phyloP scores from a whole-genome alignment of 2,797 vertebrate species.

The Etheostoma nigrum region DNA sequence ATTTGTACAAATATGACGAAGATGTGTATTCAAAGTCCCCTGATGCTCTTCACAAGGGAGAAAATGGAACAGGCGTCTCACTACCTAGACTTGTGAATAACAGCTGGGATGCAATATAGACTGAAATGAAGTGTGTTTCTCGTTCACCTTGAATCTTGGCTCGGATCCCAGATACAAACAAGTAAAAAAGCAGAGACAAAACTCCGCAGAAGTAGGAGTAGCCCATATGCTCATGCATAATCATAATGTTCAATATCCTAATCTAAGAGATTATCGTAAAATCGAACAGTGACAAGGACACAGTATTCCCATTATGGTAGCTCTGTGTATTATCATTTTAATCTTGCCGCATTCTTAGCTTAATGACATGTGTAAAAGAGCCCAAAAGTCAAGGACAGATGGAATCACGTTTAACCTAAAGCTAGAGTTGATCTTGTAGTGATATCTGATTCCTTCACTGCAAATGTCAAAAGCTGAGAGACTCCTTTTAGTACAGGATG shows the following conservation, averaged over 20 bases:
- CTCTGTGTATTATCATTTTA: constrained; percentile 77
- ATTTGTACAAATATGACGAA: constrained; percentile 64
- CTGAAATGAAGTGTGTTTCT: constrained; percentile 70
- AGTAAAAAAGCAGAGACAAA: constrained; percentile 58
- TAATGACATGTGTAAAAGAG: constrained; percentile 76
- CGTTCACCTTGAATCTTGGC: constrained; percentile 81
- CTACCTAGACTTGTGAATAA: constrained; percentile 67
- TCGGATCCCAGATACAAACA: constrained; percentile 72
- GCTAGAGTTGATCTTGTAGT: constrained; percentile 32
- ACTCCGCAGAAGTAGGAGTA: constrained; percentile 48
- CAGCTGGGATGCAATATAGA: constrained; percentile 77
- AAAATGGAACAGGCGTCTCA: constrained; percentile 62
- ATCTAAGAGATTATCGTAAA: constrained; percentile 82
- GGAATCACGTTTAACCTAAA: constrained; percentile 50
- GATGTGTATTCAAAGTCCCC: constrained; percentile 62
- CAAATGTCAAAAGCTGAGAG: constrained; percentile 22
- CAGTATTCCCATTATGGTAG: constrained; percentile 72
- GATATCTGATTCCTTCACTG: constrained; percentile 39
- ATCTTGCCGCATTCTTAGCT: constrained; percentile 71
- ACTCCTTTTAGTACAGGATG: constrained; percentile 15
- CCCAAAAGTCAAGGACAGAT: constrained; percentile 75
- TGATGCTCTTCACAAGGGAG: constrained; percentile 44
- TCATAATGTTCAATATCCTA: constrained; percentile 80
- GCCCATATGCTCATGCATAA: constrained; percentile 83
- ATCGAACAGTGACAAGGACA: constrained; percentile 78